Evolutionary conservation across 2,113 vertebrate species (phyloP), one percentile per base, ranked within the genome.

Genomic region (Irena cyanogastra): DNA sequence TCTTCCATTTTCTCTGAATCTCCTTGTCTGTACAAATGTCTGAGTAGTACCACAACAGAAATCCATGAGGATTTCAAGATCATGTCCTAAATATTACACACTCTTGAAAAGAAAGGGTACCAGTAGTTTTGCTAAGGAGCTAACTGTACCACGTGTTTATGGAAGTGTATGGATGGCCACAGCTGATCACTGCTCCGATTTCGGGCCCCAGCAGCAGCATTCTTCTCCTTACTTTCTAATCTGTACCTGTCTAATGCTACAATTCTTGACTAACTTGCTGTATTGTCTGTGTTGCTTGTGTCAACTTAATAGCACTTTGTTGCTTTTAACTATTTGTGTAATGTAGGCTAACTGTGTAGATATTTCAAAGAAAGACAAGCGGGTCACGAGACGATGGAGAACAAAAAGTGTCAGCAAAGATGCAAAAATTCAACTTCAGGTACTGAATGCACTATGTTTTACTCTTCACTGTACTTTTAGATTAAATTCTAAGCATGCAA

Each of bases 321-420:
- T 83, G 95, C 98, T 98, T 98, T 97, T 98, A 98, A 98, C 98
- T 97, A 96, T 98, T 97, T 98, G 96, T 98, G 97, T 96, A 97
- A 98, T 97, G 93, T 99, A 99, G 99, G 98, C 98, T 98, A 99
- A 99, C 98, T 99, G 99, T 98, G 98, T 99, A 99, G 99, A 99
- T 98, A 98, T 99, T 98, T 98, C 99, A 99, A 99, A 99, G 99
- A 99, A 99, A 99, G 99, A 99, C 98, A 99, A 99, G 97, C 98
- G 99, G 92, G 98, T 99, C 97, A 99, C 99, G 71, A 99, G 99
- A 99, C 99, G 99, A 98, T 99, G 99, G 99, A 99, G 99, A 99
- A 99, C 99, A 98, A 99, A 99, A 99, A 99, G 99, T 98, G 99
- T 99, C 98, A 99, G 99, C 98, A 99, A 99, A 99, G 99, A 99